Conservation (phyloP, 1,140 invertebrate genomes). For the Solen grandis region DNA sequence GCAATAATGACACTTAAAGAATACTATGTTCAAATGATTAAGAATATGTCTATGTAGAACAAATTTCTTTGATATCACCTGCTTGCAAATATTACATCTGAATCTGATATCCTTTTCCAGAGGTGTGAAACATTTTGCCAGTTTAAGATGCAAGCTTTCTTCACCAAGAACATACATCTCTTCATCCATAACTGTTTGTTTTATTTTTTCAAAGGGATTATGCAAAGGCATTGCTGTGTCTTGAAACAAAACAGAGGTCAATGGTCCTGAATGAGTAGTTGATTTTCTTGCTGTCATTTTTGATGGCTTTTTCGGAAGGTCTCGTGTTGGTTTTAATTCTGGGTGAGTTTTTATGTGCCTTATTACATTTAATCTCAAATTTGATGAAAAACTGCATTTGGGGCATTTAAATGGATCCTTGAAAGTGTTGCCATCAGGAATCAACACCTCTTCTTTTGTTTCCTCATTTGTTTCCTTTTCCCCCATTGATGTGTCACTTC, state of each 20-base stretch:
- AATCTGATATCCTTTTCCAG: slow-evolving; percentile 29
- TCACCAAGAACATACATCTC: slow-evolving; percentile 44
- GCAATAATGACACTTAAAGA: slow-evolving; percentile 49
- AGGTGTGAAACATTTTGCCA: slow-evolving; percentile 32
- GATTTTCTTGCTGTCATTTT: slow-evolving; percentile 51
- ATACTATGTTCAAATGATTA: slow-evolving; percentile 47
- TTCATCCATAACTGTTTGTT: slow-evolving; percentile 4
- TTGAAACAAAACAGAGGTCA: slow-evolving; percentile 12
- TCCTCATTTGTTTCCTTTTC: background rate
- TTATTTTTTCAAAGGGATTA: slow-evolving; percentile 46
- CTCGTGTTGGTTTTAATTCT: slow-evolving; percentile 33
- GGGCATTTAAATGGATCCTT: slow-evolving; percentile 46
- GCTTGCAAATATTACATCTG: slow-evolving; percentile 45
- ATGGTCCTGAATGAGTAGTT: background rate
- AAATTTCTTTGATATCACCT: slow-evolving; percentile 52
- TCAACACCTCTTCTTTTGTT: slow-evolving; percentile 21
- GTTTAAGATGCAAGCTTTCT: slow-evolving; percentile 25
- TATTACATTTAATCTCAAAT: slow-evolving; percentile 34
- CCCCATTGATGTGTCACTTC: background rate
- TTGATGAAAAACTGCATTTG: slow-evolving; percentile 30
- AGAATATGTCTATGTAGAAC: slow-evolving; percentile 52
- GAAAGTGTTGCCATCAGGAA: slow-evolving; percentile 52
- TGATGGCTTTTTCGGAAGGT: background rate
- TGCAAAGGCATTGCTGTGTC: background rate
- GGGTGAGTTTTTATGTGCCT: slow-evolving; percentile 49